Percentiles rank a stretch among this genome's conserved stretches.
Conservation (phyloP, 2,113 vertebrate genomes). For the Peucedramus taeniatus region DNA sequence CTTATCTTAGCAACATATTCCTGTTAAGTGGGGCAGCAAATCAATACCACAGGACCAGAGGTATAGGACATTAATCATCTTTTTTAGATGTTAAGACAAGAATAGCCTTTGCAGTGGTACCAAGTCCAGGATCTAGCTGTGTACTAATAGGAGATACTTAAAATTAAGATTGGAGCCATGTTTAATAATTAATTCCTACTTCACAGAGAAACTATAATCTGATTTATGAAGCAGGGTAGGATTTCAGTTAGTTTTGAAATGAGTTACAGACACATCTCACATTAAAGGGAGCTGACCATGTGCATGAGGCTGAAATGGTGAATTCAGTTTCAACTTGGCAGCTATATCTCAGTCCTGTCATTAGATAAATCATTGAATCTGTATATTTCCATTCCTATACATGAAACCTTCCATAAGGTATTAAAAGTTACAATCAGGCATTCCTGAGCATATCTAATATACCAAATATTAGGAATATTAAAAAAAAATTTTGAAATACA, state of each 20-base stretch:
- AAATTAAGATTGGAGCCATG: not conserved
- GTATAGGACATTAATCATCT: conserved; percentile 26
- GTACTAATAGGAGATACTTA: not conserved
- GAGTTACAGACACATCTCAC: not conserved
- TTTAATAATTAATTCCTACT: conserved; percentile 4
- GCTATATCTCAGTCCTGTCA: not conserved
- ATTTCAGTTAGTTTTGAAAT: not conserved
- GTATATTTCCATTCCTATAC: not conserved
- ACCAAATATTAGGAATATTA: not conserved
- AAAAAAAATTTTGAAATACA: not conserved
- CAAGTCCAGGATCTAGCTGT: not conserved
- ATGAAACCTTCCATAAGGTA: not conserved
- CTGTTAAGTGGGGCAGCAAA: conserved; percentile 38
- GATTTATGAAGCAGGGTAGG: not conserved
- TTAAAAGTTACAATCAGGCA: not conserved
- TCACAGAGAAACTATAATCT: not conserved
- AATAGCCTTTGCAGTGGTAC: not conserved
- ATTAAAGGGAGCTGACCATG: not conserved
- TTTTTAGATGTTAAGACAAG: not conserved
- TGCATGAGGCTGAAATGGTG: not conserved
- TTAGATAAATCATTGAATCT: not conserved
- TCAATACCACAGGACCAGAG: conserved; percentile 23
- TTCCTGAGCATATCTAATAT: not conserved
- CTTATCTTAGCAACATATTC: conserved; percentile 34
- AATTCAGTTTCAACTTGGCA: not conserved